Base-by-base conservation (phyloP, 2,888 invertebrate species). In the Syritta pipiens region DNA sequence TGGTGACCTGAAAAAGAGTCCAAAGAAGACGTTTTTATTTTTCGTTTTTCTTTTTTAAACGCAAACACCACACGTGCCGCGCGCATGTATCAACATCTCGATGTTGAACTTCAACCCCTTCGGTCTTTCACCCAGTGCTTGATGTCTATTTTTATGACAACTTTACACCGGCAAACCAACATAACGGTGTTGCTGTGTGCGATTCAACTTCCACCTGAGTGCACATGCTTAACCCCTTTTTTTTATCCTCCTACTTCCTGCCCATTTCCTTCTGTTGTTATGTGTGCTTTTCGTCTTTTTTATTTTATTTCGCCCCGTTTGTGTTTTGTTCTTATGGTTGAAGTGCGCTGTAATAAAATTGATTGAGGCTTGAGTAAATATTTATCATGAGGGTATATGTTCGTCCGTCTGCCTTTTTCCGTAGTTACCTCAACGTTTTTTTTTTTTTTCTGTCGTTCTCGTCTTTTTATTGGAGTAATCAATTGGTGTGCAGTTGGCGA, bases 301-400 rank as follows among this genome's bases (percentile, higher is more conserved):
- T 5, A 28, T 17, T 57, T 40, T 48, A 30, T 48, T 30, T 40
- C 22, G 14, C 55, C 37, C 9, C 14, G 12, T 7, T 9, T 35
- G 19, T 40, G 17, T 24, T 49, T n/a, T 49, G 37, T 30, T 59
- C 46, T 57, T 68, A 19, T 30, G 17, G 40, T 24, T n/a, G 6
- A 48, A 35, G 40, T 49, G 22, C 35, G 35, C 22, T 17, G 32
- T 59, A 49, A 68, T 68, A 48, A 68, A 68, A 68, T 59, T 42
- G 59, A 59, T 59, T 59, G 40, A 68, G 59, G 24, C 32, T 59
- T 49, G 7, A 42, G 42, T 42, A 59, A 59, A 68, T 68, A 59
- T 59, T 68, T 59, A 59, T 51, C 30, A 20, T 14, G 59, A 17
- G 40, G 20, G 20, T 9, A 40, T 40, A 22, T 30, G 42, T 37